These are phyloP conservation scores for Leptopilina drosophilae DNA, from an alignment of 2,888 invertebrate genomes.

Conservation along the genomic window DNA sequence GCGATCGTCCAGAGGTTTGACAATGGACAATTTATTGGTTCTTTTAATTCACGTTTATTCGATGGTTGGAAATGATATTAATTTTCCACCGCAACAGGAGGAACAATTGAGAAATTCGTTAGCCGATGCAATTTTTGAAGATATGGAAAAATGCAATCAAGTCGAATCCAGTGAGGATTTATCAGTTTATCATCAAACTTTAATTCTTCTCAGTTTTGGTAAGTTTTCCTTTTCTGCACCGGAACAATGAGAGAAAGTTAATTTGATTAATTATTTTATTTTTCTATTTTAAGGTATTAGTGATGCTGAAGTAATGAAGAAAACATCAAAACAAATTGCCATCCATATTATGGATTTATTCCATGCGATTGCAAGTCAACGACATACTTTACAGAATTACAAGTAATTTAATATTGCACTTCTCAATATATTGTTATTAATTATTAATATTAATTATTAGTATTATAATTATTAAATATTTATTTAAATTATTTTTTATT, in stretches of 20 bases:
- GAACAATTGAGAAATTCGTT: conserved; percentile 78
- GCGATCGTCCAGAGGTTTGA: conserved; percentile 78
- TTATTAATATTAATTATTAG: background rate
- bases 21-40: conserved; percentile 80
- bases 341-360: conserved; percentile 72
- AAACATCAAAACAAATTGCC: conserved; percentile 72
- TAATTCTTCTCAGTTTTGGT: conserved; percentile 66
- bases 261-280: conserved; percentile 3
- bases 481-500: too few relatives aligned
- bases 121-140: conserved; percentile 80
- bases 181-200: conserved; percentile 69
- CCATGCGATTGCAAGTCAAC: conserved; percentile 73
- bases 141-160: conserved; percentile 75
- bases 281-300: conserved; percentile 61
- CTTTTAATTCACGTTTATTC: conserved; percentile 82
- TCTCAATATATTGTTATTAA: background rate
- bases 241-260: background rate
- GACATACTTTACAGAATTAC: conserved; percentile 75
- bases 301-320: conserved; percentile 62
- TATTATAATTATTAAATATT: too few relatives aligned
- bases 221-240: background rate
- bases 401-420: conserved; percentile 65
- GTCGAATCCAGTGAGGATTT: conserved; percentile 59
- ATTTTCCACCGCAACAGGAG: conserved; percentile 79
- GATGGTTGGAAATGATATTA: conserved; percentile 80